These are phyloP conservation scores for Tachuris rubrigastra DNA, from an alignment of 2,113 vertebrate species.

Conservation along the genomic window DNA sequence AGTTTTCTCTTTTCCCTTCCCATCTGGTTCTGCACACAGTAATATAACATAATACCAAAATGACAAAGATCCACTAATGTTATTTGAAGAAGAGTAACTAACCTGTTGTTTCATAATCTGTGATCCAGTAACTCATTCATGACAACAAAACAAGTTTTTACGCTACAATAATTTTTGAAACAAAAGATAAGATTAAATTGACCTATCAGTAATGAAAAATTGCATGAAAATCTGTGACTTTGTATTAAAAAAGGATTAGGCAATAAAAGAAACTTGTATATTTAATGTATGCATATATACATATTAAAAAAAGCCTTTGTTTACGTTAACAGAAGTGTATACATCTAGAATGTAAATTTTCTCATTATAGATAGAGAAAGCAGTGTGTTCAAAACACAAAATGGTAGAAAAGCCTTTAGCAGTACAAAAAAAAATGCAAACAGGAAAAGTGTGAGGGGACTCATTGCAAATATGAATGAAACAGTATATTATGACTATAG, in stretches of 20 bases:
- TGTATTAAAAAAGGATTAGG: not conserved
- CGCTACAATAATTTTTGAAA: not conserved
- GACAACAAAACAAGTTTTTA: not conserved
- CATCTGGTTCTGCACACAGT: not conserved
- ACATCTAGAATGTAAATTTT: not conserved
- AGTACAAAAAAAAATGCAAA: not conserved
- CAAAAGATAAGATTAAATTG: not conserved
- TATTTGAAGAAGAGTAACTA: not conserved
- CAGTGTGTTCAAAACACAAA: not conserved
- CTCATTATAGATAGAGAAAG: not conserved
- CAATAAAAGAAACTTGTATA: not conserved
- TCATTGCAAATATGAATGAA: not conserved
- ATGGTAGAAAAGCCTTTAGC: not conserved
- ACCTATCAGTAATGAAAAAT: not conserved
- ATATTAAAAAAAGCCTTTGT: not conserved
- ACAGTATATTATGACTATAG: not conserved
- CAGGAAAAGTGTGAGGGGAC: not conserved
- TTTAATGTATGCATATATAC: not conserved
- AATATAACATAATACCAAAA: constrained; percentile 3
- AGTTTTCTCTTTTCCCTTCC: constrained; percentile 25
- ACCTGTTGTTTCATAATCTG: not conserved
- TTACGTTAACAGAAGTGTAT: not conserved
- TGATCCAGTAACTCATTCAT: not conserved
- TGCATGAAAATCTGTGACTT: not conserved
- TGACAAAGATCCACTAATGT: not conserved